Evolutionary conservation across 2,888 invertebrate genomes (phyloP), one percentile per base, ranked within the genome.

Genomic region (Drosophila barbarae): DNA sequence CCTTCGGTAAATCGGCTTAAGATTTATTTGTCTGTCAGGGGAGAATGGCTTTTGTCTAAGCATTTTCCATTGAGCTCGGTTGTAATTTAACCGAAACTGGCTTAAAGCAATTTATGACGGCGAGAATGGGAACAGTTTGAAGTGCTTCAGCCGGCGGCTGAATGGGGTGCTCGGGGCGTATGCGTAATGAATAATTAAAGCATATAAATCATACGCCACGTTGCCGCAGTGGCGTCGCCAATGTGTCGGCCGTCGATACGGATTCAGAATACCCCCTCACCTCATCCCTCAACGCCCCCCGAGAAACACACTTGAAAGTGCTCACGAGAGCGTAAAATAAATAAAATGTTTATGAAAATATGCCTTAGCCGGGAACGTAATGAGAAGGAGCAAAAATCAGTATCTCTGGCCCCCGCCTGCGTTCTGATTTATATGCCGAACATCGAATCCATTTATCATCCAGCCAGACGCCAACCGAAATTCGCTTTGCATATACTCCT

Each of bases 391-490:
- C 66, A 41, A 59, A 80, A 84, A 73, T 69, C 76, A 63, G 65
- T 57, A 59, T 69, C 49, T 38, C 47, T 36, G 23, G 5, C 41
- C 49, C 46, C 54, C 46, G 60, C 34, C 51, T 54, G 39, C n/a
- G 18, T 26, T 66, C 71, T 78, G 86, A 84, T 83, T 84, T 78
- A 83, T 83, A 77, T 74, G 76, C 84, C 74, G 73, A 76, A 73
- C 78, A 79, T 77, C 84, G 75, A 71, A 77, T 76, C 71, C 83
- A 86, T 86, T 86, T 85, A 84, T 86, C 85, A 85, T 87, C 76
- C 76, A 66, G 77, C 72, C 71, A 53, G 69, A 71, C 71, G 65
- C 69, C 64, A 36, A 34, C 50, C 39, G 34, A 64, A 74, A 44
- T 51, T 54, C 23, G 34, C 46, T 60, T 70, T 46, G 34, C 47